Evolutionary conservation across 2,113 vertebrate genomes (phyloP).

Genomic region (Pardalotus punctatus): DNA sequence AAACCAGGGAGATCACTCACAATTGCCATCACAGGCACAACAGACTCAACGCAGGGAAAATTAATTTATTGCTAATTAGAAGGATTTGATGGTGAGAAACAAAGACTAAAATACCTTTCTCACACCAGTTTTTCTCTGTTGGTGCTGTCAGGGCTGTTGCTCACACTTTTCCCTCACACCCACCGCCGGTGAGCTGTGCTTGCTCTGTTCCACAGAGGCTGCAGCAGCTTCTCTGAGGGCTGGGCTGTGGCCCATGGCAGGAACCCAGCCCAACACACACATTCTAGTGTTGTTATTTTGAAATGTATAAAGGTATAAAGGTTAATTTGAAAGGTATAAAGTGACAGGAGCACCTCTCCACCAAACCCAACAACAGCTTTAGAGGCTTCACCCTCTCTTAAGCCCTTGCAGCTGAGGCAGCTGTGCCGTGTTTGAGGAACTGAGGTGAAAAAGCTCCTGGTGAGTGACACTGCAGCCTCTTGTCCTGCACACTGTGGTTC

Average conservation of each 20-base stretch:
- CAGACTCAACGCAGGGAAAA: not conserved
- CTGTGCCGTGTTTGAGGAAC: rapidly evolving
- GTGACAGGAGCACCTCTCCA: not conserved
- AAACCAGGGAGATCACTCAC: not conserved
- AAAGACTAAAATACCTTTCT: not conserved
- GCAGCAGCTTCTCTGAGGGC: rapidly evolving
- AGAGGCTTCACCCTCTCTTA: not conserved
- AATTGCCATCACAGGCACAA: not conserved
- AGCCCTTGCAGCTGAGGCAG: not conserved
- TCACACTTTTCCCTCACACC: not conserved
- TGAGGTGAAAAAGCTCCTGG: not conserved
- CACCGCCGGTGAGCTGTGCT: rapidly evolving
- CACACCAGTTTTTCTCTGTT: not conserved
- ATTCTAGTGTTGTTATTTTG: not conserved
- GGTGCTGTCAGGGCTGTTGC: not conserved
- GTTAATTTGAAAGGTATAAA: not conserved
- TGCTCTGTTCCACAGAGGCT: rapidly evolving
- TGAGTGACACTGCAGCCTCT: not conserved
- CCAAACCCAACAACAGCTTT: not conserved
- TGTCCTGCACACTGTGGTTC: not conserved
- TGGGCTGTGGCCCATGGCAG: rapidly evolving
- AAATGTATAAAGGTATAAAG: not conserved
- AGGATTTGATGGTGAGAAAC: not conserved
- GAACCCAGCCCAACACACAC: not conserved
- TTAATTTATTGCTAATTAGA: not conserved